Conservation (phyloP, 1,140 invertebrate species). For the Nymphalis io region DNA sequence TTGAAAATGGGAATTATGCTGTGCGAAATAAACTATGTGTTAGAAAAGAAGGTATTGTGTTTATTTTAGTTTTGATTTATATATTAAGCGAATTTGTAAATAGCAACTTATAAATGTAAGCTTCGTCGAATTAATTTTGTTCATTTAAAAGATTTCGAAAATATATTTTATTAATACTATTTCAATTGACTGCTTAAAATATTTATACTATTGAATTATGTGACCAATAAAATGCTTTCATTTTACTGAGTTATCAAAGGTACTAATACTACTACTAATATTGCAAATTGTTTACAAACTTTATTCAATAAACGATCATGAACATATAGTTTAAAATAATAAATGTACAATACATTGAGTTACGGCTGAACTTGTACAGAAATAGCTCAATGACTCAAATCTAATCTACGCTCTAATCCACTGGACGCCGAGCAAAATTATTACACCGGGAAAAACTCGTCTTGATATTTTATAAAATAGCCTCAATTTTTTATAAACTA, state of each 20-base stretch:
- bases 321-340: slow-evolving; percentile 14
- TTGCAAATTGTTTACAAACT: background rate
- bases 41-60: no score
- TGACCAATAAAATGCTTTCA: no score
- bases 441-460: slow-evolving; percentile 8
- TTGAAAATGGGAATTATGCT: background rate
- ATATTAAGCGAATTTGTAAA: slow-evolving; percentile 2
- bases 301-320: background rate
- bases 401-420: slow-evolving; percentile 26
- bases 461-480: background rate
- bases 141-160: no score
- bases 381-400: slow-evolving; percentile 23
- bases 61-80: background rate
- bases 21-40: background rate
- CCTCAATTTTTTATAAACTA: background rate
- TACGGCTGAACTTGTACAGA: slow-evolving; percentile 13
- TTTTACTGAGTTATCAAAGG: no score
- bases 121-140: no score
- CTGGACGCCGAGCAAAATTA: slow-evolving; percentile 11
- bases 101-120: background rate
- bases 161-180: no score
- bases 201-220: no score
- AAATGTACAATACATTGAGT: slow-evolving; percentile 18
- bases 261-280: no score
- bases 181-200: no score